These are phyloP conservation scores for Drosophila grimshawi DNA, from an alignment of 1,140 invertebrate genomes.

Conservation along the genomic window DNA sequence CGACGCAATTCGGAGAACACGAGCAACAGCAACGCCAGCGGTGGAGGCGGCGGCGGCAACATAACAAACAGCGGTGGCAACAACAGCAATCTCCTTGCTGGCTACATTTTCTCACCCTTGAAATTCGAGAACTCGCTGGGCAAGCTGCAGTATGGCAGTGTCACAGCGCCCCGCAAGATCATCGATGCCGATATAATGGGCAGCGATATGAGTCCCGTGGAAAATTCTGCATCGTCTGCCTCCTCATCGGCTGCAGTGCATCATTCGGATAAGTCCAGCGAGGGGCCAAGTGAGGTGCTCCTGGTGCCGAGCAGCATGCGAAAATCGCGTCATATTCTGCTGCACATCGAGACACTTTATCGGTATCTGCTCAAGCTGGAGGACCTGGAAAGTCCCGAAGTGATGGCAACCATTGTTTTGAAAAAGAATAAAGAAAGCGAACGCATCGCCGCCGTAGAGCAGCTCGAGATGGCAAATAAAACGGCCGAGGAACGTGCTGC, in stretches of 20 bases:
- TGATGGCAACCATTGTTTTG: constrained; percentile 87
- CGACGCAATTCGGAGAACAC: constrained; percentile 85
- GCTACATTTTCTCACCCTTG: constrained; percentile 88
- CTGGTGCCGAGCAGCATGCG: constrained; percentile 71
- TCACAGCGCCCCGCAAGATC: constrained; percentile 96
- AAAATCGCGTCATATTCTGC: constrained; percentile 90
- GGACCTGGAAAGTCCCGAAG: constrained; percentile 90
- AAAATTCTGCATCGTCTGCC: constrained; percentile 35
- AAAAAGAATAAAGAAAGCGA: constrained; percentile 87
- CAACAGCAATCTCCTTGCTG: constrained; percentile 80
- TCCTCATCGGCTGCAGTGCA: constrained; percentile 56
- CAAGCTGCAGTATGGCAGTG: constrained; percentile 93
- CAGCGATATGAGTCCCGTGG: constrained; percentile 83
- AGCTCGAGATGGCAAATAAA: constrained; percentile 82
- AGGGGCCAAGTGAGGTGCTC: constrained; percentile 46
- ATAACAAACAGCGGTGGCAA: constrained; percentile 84
- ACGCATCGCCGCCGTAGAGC: constrained; percentile 85
- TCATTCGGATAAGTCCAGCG: constrained; percentile 40
- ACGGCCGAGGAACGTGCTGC: constrained; percentile 68
- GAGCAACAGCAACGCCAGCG: constrained; percentile 52
- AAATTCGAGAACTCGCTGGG: constrained; percentile 97
- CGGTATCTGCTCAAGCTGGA: constrained; percentile 89
- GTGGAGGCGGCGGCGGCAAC: background rate
- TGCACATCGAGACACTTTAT: constrained; percentile 93
- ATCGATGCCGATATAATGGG: constrained; percentile 94